These are phyloP conservation scores for Sinhomidia bicolor DNA, from an alignment of 2,888 invertebrate species.

Conservation along the genomic window DNA sequence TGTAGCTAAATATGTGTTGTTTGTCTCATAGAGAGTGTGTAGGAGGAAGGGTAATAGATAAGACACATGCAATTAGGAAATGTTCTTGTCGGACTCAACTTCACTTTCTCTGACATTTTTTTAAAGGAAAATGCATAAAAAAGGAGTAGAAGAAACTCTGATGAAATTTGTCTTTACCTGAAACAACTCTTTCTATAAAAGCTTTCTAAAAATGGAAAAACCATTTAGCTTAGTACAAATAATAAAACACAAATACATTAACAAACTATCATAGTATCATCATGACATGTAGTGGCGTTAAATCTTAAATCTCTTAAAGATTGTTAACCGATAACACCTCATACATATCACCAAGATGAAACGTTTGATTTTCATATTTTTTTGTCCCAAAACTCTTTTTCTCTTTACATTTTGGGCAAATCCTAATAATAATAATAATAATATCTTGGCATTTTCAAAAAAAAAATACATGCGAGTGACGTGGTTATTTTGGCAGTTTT, in stretches of 20 bases:
- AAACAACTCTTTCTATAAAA: background rate
- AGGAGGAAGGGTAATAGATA: slow-evolving; percentile 11
- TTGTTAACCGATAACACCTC: no score
- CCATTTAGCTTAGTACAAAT: background rate
- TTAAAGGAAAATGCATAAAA: background rate
- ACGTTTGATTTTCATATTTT: no score
- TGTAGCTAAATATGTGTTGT: background rate
- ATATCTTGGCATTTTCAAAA: no score
- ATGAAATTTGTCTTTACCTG: background rate
- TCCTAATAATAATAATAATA: no score
- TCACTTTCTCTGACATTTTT: slow-evolving; percentile 26
- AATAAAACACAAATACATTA: background rate
- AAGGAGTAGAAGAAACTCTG: background rate
- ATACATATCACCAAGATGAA: no score
- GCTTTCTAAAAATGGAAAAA: slow-evolving; percentile 27
- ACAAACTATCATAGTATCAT: background rate
- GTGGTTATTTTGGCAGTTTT: background rate
- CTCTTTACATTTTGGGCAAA: no score
- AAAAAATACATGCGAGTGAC: no score
- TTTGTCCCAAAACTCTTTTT: no score
- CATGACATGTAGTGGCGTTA: no score
- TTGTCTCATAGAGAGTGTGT: background rate
- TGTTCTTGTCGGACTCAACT: background rate
- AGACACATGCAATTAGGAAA: background rate
- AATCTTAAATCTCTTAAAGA: no score